A percentile compares a stretch with the other conserved stretches of the same genome.
Conservation (phyloP, 2,797 vertebrate genomes). For the Fistularia tabacaria region DNA sequence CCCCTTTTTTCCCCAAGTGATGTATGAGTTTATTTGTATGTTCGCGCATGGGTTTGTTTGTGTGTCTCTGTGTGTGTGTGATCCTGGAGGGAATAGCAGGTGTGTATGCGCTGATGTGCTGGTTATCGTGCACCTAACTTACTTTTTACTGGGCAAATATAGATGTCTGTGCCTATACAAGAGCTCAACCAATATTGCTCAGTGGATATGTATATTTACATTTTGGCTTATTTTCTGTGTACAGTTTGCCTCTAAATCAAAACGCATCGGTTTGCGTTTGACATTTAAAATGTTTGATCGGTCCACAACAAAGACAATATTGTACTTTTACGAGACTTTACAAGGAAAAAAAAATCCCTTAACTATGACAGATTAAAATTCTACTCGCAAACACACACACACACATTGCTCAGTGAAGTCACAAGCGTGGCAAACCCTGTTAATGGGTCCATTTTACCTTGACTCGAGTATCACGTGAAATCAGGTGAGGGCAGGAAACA, state of each 20-base stretch:
- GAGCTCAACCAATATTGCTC: too few relatives aligned
- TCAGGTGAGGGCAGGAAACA: constrained; percentile 19
- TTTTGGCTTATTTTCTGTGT: background rate
- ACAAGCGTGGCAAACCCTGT: too few relatives aligned
- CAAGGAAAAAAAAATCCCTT: too few relatives aligned
- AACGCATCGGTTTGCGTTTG: too few relatives aligned
- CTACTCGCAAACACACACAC: too few relatives aligned
- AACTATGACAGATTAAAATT: too few relatives aligned
- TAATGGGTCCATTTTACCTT: too few relatives aligned
- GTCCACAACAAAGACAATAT: too few relatives aligned
- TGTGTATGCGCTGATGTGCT: constrained; percentile 22
- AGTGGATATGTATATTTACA: background rate
- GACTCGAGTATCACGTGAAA: too few relatives aligned
- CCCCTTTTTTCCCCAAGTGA: constrained; percentile 20
- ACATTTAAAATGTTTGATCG: too few relatives aligned
- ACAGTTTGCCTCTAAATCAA: background rate
- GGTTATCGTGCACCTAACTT: constrained; percentile 17
- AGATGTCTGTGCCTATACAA: constrained; percentile 3
- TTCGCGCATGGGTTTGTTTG: constrained; percentile 33
- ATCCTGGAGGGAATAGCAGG: constrained; percentile 33
- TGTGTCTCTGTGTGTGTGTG: constrained; percentile 2
- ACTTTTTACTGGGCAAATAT: constrained; percentile 26
- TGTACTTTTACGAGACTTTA: too few relatives aligned
- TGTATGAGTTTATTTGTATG: constrained; percentile 43
- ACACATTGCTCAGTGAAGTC: too few relatives aligned